A percentile compares a stretch with the other conserved stretches of the same genome.
Conservation (phyloP, 2,113 vertebrate species). For the Clarias macrocephalus region DNA sequence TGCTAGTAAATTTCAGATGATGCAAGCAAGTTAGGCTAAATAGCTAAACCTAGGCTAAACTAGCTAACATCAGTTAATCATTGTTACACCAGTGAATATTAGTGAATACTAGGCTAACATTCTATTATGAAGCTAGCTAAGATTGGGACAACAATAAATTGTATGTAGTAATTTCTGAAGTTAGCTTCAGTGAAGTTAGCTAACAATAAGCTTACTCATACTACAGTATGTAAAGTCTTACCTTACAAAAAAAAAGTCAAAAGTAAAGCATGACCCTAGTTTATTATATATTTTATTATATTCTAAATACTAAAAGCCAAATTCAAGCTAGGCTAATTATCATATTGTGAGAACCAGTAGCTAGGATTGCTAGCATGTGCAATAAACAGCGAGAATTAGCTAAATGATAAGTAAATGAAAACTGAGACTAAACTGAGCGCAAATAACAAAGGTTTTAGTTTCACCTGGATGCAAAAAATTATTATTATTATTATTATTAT, state of each 20-base stretch:
- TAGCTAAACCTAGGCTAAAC: not conserved
- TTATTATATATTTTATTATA: not conserved
- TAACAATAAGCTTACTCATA: not conserved
- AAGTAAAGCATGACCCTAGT: not conserved
- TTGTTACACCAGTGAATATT: not conserved
- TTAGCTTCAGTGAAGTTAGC: not conserved
- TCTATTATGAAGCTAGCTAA: not conserved
- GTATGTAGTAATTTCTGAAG: too few relatives aligned
- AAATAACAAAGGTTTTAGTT: not conserved
- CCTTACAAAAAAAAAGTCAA: too few relatives aligned
- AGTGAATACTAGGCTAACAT: not conserved
- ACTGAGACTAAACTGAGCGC: not conserved
- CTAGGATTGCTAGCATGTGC: constrained; percentile 1
- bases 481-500: constrained; percentile 5
- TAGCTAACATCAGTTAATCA: not conserved
- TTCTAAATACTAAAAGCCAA: not conserved
- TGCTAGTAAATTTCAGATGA: not conserved
- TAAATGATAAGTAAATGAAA: too few relatives aligned
- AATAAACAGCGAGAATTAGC: not conserved
- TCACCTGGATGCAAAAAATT: not conserved
- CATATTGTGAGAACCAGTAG: not conserved
- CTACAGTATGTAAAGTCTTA: not conserved
- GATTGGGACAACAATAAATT: not conserved
- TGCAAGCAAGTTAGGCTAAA: not conserved
- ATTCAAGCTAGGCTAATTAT: not conserved